phyloP scores from a whole-genome alignment of 2,113 vertebrate genomes.

The Callaeas wilsoni region DNA sequence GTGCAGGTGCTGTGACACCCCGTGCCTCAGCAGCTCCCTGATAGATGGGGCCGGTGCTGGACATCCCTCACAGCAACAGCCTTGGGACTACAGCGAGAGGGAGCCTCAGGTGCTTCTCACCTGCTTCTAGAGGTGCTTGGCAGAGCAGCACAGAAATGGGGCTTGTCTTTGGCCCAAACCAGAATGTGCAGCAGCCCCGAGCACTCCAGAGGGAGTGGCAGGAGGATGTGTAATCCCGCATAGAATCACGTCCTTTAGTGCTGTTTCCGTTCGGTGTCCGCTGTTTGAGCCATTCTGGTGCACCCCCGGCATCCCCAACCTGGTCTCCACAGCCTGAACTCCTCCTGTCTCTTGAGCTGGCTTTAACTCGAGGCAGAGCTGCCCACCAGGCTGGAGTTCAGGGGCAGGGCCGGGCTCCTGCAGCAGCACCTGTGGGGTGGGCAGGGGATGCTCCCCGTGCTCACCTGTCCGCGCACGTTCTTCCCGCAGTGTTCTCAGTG shows the following conservation, averaged over 20 bases:
- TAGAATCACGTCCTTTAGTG: too few species aligned
- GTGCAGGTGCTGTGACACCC: neutral
- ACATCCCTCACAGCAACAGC: neutral
- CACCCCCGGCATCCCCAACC: neutral
- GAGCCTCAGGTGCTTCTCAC: neutral
- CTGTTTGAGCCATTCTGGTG: neutral
- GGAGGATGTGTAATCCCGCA: neutral
- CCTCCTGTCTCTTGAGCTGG: neutral
- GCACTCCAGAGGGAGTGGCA: neutral
- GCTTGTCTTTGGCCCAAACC: neutral
- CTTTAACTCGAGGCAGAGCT: neutral
- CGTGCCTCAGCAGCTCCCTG: neutral
- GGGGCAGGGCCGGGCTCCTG: neutral
- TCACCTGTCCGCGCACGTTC: rapidly evolving
- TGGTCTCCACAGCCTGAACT: neutral
- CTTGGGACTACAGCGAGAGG: rapidly evolving
- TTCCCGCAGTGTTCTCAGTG: rapidly evolving
- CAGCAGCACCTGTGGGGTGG: neutral
- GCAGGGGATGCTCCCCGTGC: neutral
- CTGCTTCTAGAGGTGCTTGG: neutral
- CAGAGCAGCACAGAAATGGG: neutral
- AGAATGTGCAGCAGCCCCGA: neutral
- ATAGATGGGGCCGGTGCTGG: neutral
- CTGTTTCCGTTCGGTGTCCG: neutral
- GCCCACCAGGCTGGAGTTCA: neutral